Base-by-base conservation (phyloP, 2,888 invertebrate genomes). In the Argyra leucocephala region DNA sequence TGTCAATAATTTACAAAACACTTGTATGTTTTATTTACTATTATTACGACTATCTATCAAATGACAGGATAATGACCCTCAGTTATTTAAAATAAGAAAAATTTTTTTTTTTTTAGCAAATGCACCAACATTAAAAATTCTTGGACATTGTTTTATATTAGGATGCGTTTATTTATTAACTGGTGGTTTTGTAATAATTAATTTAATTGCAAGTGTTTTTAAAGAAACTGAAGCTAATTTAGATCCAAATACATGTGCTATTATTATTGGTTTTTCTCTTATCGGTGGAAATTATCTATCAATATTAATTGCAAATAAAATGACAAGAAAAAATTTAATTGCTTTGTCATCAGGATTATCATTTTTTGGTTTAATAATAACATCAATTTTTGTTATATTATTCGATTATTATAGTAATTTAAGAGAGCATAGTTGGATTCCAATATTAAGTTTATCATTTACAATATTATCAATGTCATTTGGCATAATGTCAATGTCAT, bases 261-360 rank as follows among this genome's bases (percentile, higher is more conserved):
- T 70, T 18, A 66, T 71, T 60, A 66, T 69, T 12, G 69, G 65
- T 1, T 58, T 65, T 9, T 66, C 65, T 24, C 70, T 70, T 62
- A 65, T 70, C n/a, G 18, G 65, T 18, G 71, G 69, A n/a, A 65
- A 67, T 22, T 68, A 67, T 64, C 48, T 67, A 1, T 69, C 71
- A 36, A 68, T 67, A 1, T 12, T 68, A 4, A 65, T 68, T 21
- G 68, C 66, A 3, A 69, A 71, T 66, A 62, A 64, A 21, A 64
- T 69, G 59, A 65, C 67, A n/a, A 65, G 71, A 31, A 67, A 65
- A 64, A 57, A 62, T 12, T 36, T 70, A 59, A 60, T 70, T 10
- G 63, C 63, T 5, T 21, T 66, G 5, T 66, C 70, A n/a, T 63
- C 66, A n/a, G 64, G 58, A 31, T 64, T 66, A 9, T 57, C 69